Conservation (phyloP, 2,113 vertebrate genomes). For the Chaetorhynchus papuensis region DNA sequence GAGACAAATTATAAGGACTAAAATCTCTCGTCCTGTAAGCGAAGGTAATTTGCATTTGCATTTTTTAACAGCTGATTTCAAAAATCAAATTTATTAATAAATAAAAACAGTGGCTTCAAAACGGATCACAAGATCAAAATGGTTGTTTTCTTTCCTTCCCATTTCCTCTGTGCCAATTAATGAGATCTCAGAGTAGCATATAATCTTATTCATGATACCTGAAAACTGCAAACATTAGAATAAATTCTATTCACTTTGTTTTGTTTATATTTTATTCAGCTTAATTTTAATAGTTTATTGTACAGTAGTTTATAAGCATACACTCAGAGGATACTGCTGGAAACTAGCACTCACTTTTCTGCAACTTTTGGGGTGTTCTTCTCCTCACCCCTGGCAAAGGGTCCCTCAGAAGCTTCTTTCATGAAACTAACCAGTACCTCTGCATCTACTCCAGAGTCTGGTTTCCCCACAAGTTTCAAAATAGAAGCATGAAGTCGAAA, state of each 20-base stretch:
- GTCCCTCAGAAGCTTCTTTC: slow-evolving; percentile 88
- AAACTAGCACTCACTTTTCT: slow-evolving; percentile 85
- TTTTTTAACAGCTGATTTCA: neutral
- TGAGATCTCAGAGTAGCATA: neutral
- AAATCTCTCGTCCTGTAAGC: neutral
- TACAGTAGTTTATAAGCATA: neutral
- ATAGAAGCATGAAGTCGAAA: slow-evolving; percentile 92
- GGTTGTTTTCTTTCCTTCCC: neutral
- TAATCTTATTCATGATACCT: neutral
- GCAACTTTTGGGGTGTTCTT: slow-evolving; percentile 89
- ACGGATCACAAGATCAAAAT: neutral
- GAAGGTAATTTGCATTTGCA: neutral
- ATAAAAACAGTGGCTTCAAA: neutral
- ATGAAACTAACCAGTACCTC: slow-evolving; percentile 87
- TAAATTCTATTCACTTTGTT: neutral
- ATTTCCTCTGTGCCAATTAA: neutral
- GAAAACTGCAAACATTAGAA: neutral
- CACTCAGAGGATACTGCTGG: neutral
- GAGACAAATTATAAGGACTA: neutral
- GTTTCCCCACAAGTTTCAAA: slow-evolving; percentile 86
- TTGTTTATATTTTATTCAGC: neutral
- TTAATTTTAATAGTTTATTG: neutral
- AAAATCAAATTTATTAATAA: neutral
- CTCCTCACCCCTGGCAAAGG: slow-evolving; percentile 94
- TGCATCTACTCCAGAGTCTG: slow-evolving; percentile 78